Evolutionary conservation across 2,113 vertebrate genomes (phyloP), one percentile per base, ranked within the genome.

Genomic region (Gambusia holbrooki): DNA sequence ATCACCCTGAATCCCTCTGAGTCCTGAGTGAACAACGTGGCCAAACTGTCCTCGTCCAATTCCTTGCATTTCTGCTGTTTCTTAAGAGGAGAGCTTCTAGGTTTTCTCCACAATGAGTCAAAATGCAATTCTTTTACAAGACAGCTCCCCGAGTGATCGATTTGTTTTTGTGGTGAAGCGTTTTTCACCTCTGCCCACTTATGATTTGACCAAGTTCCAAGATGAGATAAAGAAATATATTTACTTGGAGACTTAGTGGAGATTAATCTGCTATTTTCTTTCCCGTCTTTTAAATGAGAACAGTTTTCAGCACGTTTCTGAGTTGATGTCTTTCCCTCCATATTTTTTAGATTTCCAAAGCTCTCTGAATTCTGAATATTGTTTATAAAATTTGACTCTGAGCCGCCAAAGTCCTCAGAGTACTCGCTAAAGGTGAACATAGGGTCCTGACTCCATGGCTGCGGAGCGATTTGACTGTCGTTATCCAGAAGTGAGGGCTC

Each of bases 1-100:
- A 95, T 95, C 58, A 95, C 94, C 63, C 84, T 81, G 71, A 93
- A 87, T 13, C 94, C 94, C 66, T 95, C 88, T 1, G 94, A 94
- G 87, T 95, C 94, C 86, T 94, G 94, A 15, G 94, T 95, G 37
- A 94, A 94, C 83, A 95, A 62, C 73, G 28, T 76, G 35, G 74
- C 82, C 37, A 92, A 71, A 66, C 77, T 90, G 45, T 93, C 89
- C 29, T 84, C 87, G 5, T 85, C 80, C 0, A 6, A 66, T 25
- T 80, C 85, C 15, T 9, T 54, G 35, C 54, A 58, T 7, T 42
- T 68, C 30, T 25, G 58, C 60, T 51, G 30, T 33, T 77, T 90
- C 68, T 81, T 86, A 4, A 81, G 2, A 58, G 81, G 73, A 62
- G 83, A 73, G 60, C n/a, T 33, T 1, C 60, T 74, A 0, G 27